Conservation (phyloP, 1,140 invertebrate genomes). For the Eriocheir sinensis region DNA sequence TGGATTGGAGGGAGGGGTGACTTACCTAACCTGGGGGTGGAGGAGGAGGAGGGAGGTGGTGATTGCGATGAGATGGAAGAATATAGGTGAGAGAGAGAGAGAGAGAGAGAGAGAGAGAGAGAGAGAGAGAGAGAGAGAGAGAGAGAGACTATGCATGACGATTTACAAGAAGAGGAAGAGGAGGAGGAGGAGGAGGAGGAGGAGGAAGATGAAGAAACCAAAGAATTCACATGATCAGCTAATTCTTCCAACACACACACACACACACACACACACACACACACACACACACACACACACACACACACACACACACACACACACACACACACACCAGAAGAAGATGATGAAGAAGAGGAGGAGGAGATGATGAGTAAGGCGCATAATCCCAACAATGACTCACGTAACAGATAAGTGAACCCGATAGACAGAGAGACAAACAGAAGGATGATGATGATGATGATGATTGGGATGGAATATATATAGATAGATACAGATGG, state of each 20-base stretch:
- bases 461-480: no score
- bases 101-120: background rate
- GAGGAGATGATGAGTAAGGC: background rate
- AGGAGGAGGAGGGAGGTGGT: background rate
- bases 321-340: background rate
- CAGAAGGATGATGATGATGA: no score
- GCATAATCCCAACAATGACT: background rate
- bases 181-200: background rate
- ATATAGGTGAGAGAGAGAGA: background rate
- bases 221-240: background rate
- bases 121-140: background rate
- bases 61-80: background rate
- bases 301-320: slow-evolving; percentile 31
- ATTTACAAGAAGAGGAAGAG: background rate
- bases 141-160: background rate
- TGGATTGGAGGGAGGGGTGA: background rate
- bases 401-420: background rate
- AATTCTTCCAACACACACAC: background rate
- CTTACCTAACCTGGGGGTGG: background rate
- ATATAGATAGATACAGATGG: no score
- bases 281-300: slow-evolving; percentile 27
- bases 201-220: background rate
- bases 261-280: slow-evolving; percentile 22
- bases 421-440: no score
- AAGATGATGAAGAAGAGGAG: no score